Base-by-base conservation (phyloP, 1,140 invertebrate genomes). In the Caenorhabditis remanei region DNA sequence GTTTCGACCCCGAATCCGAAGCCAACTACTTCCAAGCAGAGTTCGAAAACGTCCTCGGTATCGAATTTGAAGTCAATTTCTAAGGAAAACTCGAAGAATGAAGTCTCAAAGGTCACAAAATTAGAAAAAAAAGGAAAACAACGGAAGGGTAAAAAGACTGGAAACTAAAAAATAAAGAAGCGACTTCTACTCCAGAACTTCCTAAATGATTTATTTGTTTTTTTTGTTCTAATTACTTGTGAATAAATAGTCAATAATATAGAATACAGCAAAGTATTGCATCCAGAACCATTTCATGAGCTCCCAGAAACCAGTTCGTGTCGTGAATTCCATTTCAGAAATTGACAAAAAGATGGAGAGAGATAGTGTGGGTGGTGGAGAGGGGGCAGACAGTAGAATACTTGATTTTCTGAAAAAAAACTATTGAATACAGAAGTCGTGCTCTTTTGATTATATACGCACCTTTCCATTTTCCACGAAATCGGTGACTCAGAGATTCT, bases 241-340 rank as follows among this genome's bases (percentile, higher is more conserved):
- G 55, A 67, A 79, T 48, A 85, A 8, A n/a, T 82, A 61, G 19
- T 83, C 40, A 6, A 88, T n/a, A n/a, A n/a, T n/a, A n/a, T n/a
- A 32, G 19, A 67, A 85, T 11, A 67, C 24, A 43, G 83, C 85
- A n/a, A 88, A 46, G 32, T 88, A 88, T 48, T 88, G 87, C 13
- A 88, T 85, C 87, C 87, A 88, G 32, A 83, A 84, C 67, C 87
- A 85, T 55, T 88, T 88, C 14, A 88, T 19, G 63, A 88, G 16
- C 40, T 88, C 83, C 65, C 84, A 85, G 32, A 85, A 53, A 0
- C 83, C 87, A 21, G 87, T 88, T 79, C 58, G 79, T 32, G 85
- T 85, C 7, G 21, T 58, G 50, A 88, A 85, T 50, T 79, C 71
- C 71, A 79, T 48, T 50, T 79, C 71, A 7, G 71, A n/a, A 71